A percentile compares a stretch with the other conserved stretches of the same genome.
Evolutionary conservation across 1,140 invertebrate species (phyloP).

Genomic region (Brachionus paranguensis): DNA sequence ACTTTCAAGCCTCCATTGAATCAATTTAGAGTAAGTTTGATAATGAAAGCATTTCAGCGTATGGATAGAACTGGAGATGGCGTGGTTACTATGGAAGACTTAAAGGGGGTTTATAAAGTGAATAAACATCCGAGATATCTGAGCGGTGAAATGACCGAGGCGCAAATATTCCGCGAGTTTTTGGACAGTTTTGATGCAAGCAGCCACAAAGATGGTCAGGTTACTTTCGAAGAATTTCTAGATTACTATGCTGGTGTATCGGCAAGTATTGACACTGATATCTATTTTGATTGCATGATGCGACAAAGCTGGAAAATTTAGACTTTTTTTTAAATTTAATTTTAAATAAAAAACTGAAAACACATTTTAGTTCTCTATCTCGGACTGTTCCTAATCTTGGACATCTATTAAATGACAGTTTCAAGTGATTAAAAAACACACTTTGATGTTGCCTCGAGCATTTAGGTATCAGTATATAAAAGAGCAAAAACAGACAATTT

Average conservation of each 20-base stretch:
- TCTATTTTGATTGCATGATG: constrained; percentile 54
- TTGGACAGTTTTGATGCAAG: constrained; percentile 77
- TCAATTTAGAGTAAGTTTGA: constrained; percentile 65
- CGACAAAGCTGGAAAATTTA: constrained; percentile 47
- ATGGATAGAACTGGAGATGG: constrained; percentile 79
- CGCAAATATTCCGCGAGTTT: constrained; percentile 75
- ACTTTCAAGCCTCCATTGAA: constrained; percentile 78
- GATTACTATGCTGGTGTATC: constrained; percentile 50
- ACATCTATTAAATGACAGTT: background rate
- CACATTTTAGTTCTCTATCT: background rate
- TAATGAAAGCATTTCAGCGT: constrained; percentile 78
- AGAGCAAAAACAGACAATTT: background rate
- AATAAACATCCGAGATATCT: constrained; percentile 73
- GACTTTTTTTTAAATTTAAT: background rate
- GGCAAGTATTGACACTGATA: constrained; percentile 50
- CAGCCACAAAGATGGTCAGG: constrained; percentile 69
- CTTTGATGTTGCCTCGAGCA: background rate
- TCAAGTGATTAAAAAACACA: background rate
- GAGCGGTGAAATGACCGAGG: constrained; percentile 79
- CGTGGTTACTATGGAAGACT: constrained; percentile 42
- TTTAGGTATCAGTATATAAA: background rate
- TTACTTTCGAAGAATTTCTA: constrained; percentile 48
- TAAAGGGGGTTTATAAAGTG: constrained; percentile 73
- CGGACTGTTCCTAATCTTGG: background rate
- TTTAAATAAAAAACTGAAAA: background rate